Base-by-base conservation (phyloP, 2,888 invertebrate genomes). In the Aplocera efformata region DNA sequence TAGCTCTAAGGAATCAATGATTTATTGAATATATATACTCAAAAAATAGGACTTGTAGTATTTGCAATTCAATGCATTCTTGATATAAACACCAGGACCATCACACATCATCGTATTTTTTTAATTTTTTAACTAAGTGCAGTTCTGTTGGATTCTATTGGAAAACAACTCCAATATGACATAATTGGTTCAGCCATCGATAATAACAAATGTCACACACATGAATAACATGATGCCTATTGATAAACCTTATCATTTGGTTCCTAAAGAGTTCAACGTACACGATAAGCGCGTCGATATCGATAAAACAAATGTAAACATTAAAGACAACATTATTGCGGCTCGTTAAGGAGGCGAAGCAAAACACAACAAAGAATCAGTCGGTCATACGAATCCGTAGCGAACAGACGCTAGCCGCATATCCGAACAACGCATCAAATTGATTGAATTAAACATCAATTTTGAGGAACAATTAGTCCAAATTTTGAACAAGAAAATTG, bases 281-380 rank as follows among this genome's bases (percentile, higher is more conserved):
- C 42, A 42, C 25, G 56, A 57, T 52, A 58, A 53, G 8, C 26
- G 22, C 46, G 51, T 73, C 76, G 75, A 79, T 76, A 53, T 85
- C 83, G 85, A 81, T 67, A 64, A 43, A 67, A 60, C 41, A 53
- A 72, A 72, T 79, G 88, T 88, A 86, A 88, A 88, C 84, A 88
- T 68, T 68, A 53, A 40, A 58, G 21, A 57, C 79, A 48, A 24
- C 78, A 48, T 78, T 79, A 72, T 26, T 53, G 56, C 66, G 63
- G 65, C 64, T 65, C 68, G 67, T 78, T 77, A 78, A 79, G 79
- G 58, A 75, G 73, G 62, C 60, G 43, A 67, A 66, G 66, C 72
- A 76, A 81, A 84, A 81, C 84, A 86, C 68, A 82, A 85, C 81
- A 83, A 85, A 83, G 82, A 79, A 75, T 79, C 81, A 86, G 85